A percentile compares a stretch with the other conserved stretches of the same genome.
phyloP scores from a whole-genome alignment of 2,113 vertebrate species.

The Emydura subglobosa region DNA sequence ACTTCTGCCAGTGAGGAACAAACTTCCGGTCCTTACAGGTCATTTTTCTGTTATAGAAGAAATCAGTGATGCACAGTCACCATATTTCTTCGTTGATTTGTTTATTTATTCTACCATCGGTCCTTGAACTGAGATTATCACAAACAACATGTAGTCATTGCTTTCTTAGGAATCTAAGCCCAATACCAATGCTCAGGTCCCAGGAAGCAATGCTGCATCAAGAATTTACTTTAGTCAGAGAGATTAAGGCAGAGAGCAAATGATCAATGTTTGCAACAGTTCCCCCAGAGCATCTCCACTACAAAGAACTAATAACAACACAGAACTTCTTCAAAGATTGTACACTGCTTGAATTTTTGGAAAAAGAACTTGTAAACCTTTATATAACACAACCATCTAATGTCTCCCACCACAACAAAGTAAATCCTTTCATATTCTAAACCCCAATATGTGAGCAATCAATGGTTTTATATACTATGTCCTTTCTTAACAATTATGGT shows the following conservation, averaged over 20 bases:
- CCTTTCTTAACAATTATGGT: background rate
- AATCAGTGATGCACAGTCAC: background rate
- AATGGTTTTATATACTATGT: background rate
- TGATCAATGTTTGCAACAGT: background rate
- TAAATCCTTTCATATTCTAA: background rate
- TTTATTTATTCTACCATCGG: background rate
- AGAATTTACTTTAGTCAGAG: background rate
- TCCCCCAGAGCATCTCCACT: background rate
- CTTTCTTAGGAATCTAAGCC: background rate
- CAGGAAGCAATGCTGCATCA: background rate
- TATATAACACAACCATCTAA: background rate
- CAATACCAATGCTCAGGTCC: background rate
- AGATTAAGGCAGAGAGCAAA: background rate
- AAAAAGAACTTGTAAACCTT: background rate
- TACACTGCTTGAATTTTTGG: background rate
- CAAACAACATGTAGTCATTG: background rate
- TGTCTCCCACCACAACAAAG: background rate
- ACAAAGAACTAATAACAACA: background rate
- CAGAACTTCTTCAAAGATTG: background rate
- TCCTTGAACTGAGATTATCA: background rate
- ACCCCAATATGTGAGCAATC: background rate
- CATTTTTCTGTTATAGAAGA: background rate
- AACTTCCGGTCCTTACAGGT: background rate
- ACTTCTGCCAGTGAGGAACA: background rate
- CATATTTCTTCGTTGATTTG: background rate